Percentiles rank a stretch among this genome's conserved stretches.
Conservation (phyloP, 2,113 vertebrate genomes). For the Entelurus aequoreus region DNA sequence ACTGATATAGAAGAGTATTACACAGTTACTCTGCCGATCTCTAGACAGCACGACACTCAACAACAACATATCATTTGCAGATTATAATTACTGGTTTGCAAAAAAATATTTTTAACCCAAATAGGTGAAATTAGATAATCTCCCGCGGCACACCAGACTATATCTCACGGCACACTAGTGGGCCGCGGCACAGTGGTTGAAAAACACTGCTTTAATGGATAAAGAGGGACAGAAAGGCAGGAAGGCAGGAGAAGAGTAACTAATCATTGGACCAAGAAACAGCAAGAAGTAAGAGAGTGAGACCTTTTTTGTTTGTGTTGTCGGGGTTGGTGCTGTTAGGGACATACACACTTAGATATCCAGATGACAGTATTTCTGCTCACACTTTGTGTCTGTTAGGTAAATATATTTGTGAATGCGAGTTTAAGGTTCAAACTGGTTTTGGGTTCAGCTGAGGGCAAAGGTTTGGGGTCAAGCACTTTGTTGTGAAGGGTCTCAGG, state of each 20-base stretch:
- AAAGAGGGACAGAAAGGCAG: slow-evolving; percentile 30
- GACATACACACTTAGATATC: slow-evolving; percentile 54
- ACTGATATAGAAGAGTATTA: too few relatives aligned
- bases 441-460: slow-evolving; percentile 1
- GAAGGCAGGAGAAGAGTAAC: slow-evolving; percentile 40
- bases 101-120: too few relatives aligned
- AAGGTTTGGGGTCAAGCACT: slow-evolving; percentile 4
- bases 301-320: slow-evolving; percentile 48
- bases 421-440: background rate
- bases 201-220: slow-evolving; percentile 44
- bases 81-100: too few relatives aligned
- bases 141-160: too few relatives aligned
- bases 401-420: background rate
- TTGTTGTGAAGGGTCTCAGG: background rate
- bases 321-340: slow-evolving; percentile 50
- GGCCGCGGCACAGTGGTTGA: too few relatives aligned
- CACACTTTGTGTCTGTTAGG: slow-evolving; percentile 15
- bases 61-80: too few relatives aligned
- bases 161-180: too few relatives aligned
- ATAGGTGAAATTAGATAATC: too few relatives aligned
- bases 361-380: slow-evolving; percentile 49
- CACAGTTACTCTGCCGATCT: too few relatives aligned
- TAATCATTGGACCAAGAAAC: slow-evolving; percentile 44
- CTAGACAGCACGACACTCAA: too few relatives aligned
- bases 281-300: slow-evolving; percentile 39